phyloP scores from a whole-genome alignment of 2,113 vertebrate species.

The Cephalopterus ornatus region DNA sequence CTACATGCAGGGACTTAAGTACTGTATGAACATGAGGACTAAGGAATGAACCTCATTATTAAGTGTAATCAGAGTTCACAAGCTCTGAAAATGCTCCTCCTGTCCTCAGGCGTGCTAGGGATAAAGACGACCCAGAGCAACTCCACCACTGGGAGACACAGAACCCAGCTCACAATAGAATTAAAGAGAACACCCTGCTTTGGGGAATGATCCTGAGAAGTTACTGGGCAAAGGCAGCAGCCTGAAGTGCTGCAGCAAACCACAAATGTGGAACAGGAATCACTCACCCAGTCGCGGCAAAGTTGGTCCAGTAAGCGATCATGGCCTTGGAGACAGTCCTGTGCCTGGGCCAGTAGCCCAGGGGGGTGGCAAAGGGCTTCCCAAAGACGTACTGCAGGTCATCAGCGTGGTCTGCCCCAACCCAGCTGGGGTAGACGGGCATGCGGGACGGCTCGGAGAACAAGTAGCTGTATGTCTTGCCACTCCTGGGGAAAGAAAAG shows the following conservation, averaged over 20 bases:
- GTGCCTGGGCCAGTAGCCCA: slow-evolving; percentile 82
- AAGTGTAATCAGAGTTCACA: too few species aligned
- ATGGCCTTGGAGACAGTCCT: slow-evolving; percentile 78
- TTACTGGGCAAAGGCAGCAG: neutral
- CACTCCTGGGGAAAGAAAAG: slow-evolving; percentile 66
- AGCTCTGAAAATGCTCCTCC: too few species aligned
- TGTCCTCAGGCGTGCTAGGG: too few species aligned
- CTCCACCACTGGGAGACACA: too few species aligned
- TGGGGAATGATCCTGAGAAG: neutral
- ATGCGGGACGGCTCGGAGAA: slow-evolving; percentile 85
- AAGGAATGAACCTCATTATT: too few species aligned
- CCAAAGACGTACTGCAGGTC: slow-evolving; percentile 93
- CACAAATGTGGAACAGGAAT: neutral
- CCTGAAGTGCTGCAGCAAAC: neutral
- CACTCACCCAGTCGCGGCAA: slow-evolving; percentile 89
- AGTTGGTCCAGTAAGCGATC: slow-evolving; percentile 98
- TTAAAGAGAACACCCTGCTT: too few species aligned
- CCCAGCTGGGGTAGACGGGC: slow-evolving; percentile 83
- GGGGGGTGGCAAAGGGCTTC: slow-evolving; percentile 82
- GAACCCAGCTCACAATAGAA: too few species aligned
- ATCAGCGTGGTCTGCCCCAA: slow-evolving; percentile 90
- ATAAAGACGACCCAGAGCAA: too few species aligned
- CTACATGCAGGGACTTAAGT: neutral
- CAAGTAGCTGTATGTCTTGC: slow-evolving; percentile 85
- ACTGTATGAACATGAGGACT: too few species aligned